Evolutionary conservation across 92 coral and sea anemone genomes (phyloP).

Genomic region (Bergia sp.): DNA sequence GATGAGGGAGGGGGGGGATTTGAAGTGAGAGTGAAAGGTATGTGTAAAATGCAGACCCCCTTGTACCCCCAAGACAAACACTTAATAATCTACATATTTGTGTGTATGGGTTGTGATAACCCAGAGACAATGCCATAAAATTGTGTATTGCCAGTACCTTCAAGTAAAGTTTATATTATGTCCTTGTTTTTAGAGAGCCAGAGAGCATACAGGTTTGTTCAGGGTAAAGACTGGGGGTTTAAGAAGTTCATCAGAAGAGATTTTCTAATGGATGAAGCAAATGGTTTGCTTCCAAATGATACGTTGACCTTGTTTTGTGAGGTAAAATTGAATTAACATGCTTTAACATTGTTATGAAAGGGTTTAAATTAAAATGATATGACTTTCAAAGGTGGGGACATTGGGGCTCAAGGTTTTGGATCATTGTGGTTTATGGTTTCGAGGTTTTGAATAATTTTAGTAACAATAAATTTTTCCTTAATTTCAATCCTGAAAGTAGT

Average conservation of each 20-base stretch:
- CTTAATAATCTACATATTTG: too few species aligned
- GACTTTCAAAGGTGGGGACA: neutral
- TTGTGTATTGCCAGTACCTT: neutral
- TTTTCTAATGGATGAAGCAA: constrained; percentile 96
- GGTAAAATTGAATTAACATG: constrained; percentile 55
- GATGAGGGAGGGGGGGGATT: too few species aligned
- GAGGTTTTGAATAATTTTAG: too few species aligned
- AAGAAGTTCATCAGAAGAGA: constrained; percentile 99
- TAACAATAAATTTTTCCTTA: too few species aligned
- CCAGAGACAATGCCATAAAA: neutral
- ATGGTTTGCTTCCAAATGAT: constrained; percentile 97
- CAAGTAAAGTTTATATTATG: neutral
- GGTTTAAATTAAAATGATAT: too few species aligned
- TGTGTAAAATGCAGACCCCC: too few species aligned
- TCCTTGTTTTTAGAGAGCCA: constrained; percentile 83
- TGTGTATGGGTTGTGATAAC: too few species aligned
- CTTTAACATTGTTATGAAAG: too few species aligned
- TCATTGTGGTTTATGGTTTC: too few species aligned
- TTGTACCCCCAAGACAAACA: too few species aligned
- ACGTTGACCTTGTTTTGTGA: constrained; percentile 98
- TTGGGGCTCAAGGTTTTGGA: neutral
- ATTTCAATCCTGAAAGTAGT: too few species aligned
- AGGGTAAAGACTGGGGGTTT: constrained; percentile 99
- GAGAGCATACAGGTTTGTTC: constrained; percentile 98
- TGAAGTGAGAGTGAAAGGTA: too few species aligned